Evolutionary conservation across 2,888 invertebrate species (phyloP).

Genomic region (Clitarchus hookeri): DNA sequence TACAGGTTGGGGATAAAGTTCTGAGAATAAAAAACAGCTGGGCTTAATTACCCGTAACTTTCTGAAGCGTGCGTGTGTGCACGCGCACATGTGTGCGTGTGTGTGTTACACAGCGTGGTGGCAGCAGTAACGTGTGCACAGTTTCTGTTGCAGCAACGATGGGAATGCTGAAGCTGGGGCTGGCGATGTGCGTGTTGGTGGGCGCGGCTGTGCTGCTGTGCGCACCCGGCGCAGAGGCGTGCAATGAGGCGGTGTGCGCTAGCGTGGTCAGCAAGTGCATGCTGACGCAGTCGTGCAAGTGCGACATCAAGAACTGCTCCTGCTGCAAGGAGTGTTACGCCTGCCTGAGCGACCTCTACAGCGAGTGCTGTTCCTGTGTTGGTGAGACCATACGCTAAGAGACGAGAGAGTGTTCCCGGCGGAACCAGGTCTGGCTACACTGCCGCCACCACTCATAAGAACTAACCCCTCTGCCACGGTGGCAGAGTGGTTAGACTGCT

Average conservation of each 20-base stretch:
- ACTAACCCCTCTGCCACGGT: no score
- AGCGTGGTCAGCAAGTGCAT: conserved; percentile 96
- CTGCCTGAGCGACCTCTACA: conserved; percentile 86
- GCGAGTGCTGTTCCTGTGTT: conserved; percentile 96
- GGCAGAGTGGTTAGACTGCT: no score
- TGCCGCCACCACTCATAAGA: no score
- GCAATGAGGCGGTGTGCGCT: conserved; percentile 94
- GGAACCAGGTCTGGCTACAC: no score
- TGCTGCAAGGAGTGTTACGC: conserved; percentile 93
- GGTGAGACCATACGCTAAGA: conserved; percentile 67
- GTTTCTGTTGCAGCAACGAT: no score
- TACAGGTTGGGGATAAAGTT: no score
- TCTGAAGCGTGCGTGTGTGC: no score
- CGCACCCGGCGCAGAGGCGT: conserved; percentile 52
- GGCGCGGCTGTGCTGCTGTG: not conserved
- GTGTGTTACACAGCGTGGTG: no score
- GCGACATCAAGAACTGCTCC: conserved; percentile 89
- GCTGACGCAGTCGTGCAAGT: conserved; percentile 94
- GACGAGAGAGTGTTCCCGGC: not conserved
- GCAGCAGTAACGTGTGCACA: no score
- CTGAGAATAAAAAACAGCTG: no score
- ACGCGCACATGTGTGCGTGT: no score
- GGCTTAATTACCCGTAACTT: no score
- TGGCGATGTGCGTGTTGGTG: not conserved
- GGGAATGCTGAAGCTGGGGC: not conserved